Conservation (phyloP, 2,888 invertebrate genomes). For the Amorpha juglandis region DNA sequence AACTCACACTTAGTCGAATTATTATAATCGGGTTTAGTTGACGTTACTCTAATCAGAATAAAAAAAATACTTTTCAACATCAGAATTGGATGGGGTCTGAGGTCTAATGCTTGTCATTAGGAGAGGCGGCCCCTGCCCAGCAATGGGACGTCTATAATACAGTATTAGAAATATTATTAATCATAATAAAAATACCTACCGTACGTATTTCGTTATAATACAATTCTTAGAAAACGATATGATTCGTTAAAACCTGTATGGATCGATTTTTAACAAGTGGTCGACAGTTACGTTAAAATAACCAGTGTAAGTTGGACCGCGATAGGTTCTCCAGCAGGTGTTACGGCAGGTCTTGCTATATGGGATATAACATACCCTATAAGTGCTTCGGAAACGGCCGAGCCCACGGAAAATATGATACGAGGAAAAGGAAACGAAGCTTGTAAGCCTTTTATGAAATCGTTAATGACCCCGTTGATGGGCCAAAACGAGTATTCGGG, state of each 20-base stretch:
- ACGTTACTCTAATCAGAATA: no score
- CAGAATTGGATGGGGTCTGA: no score
- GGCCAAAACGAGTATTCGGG: constrained; percentile 58
- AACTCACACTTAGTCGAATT: no score
- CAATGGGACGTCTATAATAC: no score
- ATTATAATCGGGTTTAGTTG: no score
- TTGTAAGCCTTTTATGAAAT: constrained; percentile 79
- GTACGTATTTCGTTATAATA: background rate
- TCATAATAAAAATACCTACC: background rate
- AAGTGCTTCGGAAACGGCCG: constrained; percentile 70
- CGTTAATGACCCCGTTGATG: constrained; percentile 76
- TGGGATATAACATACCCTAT: constrained; percentile 40
- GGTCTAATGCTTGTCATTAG: no score
- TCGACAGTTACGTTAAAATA: constrained; percentile 11
- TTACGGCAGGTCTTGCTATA: constrained; percentile 44
- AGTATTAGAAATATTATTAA: no score
- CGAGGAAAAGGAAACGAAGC: constrained; percentile 67
- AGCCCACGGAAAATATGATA: constrained; percentile 75
- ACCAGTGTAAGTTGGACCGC: constrained; percentile 25
- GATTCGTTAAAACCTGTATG: constrained; percentile 17
- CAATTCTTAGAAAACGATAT: constrained; percentile 1
- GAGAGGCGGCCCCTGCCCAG: no score
- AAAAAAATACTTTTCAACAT: no score
- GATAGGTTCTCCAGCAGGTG: constrained; percentile 25
- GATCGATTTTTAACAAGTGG: constrained; percentile 22